These are phyloP conservation scores for Channa striata DNA, from an alignment of 2,797 vertebrate genomes.

Conservation along the genomic window DNA sequence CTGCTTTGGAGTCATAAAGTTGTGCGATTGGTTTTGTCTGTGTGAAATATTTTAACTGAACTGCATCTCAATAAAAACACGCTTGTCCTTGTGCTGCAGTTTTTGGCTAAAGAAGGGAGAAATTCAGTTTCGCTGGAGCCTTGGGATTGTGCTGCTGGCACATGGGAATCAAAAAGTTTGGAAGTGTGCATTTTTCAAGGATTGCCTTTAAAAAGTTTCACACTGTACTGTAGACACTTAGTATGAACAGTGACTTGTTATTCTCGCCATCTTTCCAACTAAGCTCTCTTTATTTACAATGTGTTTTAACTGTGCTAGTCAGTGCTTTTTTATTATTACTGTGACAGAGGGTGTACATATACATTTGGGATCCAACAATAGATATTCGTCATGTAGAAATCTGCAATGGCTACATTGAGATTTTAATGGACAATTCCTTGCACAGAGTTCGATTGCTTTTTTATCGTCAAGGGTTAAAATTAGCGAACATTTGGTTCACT, in stretches of 20 bases:
- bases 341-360: neutral
- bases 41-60: neutral
- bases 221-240: slow-evolving; percentile 18
- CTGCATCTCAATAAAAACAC: slow-evolving; percentile 6
- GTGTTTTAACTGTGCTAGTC: neutral
- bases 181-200: slow-evolving; percentile 54
- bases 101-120: slow-evolving; percentile 10
- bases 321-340: neutral
- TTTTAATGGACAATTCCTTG: too few species aligned
- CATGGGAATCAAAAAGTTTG: slow-evolving; percentile 50
- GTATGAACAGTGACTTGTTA: slow-evolving; percentile 25
- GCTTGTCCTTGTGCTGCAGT: slow-evolving; percentile 28
- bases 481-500: too few species aligned
- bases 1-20: slow-evolving; percentile 1
- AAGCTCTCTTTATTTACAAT: neutral
- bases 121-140: slow-evolving; percentile 18
- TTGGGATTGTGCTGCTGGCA: slow-evolving; percentile 32
- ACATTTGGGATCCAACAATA: too few species aligned
- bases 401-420: too few species aligned
- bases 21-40: neutral
- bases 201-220: slow-evolving; percentile 46
- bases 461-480: too few species aligned
- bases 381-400: too few species aligned
- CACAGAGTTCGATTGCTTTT: too few species aligned
- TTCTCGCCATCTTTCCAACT: slow-evolving; percentile 7